Percentiles rank a stretch among this genome's conserved stretches.
Evolutionary conservation across 2,888 invertebrate species (phyloP).

Genomic region (Phragmatobia fuliginosa): DNA sequence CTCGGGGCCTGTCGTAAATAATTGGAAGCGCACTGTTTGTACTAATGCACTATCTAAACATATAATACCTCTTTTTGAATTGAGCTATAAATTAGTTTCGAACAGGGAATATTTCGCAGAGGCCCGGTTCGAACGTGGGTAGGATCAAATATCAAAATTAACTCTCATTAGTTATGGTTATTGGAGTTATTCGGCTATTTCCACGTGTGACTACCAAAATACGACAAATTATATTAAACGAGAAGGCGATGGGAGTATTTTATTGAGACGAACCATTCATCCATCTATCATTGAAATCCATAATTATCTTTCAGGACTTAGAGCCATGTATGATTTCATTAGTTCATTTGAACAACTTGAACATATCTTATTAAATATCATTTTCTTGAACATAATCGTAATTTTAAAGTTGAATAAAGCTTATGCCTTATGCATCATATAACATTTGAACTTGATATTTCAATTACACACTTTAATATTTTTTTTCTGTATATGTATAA

Average conservation of each 20-base stretch:
- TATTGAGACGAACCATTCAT: neutral
- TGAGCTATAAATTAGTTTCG: slow-evolving; percentile 74
- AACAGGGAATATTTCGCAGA: slow-evolving; percentile 50
- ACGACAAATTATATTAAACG: neutral
- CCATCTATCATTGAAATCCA: neutral
- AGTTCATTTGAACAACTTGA: neutral
- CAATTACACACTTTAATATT: too few species aligned
- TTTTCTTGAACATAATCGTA: too few species aligned
- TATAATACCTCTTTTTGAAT: slow-evolving; percentile 75
- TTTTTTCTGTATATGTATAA: too few species aligned
- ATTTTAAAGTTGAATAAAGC: neutral
- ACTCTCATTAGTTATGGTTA: slow-evolving; percentile 29
- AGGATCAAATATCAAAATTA: slow-evolving; percentile 55
- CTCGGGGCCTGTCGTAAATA: slow-evolving; percentile 71
- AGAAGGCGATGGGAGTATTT: neutral
- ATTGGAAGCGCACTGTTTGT: slow-evolving; percentile 78
- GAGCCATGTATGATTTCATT: neutral
- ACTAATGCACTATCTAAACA: slow-evolving; percentile 74
- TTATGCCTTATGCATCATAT: neutral
- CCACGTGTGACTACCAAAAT: neutral
- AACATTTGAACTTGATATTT: neutral
- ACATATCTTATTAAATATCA: too few species aligned
- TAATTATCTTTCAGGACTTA: neutral
- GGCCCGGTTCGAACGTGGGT: slow-evolving; percentile 57
- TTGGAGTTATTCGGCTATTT: neutral